Evolutionary conservation across 2,797 vertebrate genomes (phyloP).

Genomic region (Crypturellus tataupa): DNA sequence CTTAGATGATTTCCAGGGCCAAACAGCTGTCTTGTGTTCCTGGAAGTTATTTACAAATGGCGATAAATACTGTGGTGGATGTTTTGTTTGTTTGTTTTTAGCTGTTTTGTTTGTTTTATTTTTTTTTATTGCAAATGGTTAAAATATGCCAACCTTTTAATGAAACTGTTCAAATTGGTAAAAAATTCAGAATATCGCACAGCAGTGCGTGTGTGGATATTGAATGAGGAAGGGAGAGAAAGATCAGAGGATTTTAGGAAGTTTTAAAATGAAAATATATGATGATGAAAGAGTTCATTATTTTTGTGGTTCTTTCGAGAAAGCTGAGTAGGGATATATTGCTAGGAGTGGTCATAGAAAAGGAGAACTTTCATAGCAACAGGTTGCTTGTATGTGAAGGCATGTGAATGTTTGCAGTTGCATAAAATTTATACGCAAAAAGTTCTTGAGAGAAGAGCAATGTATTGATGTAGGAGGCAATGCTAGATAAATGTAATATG

Average conservation of each 20-base stretch:
- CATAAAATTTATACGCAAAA: background rate
- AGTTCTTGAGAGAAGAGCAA: background rate
- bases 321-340: background rate
- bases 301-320: constrained; percentile 2
- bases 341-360: background rate
- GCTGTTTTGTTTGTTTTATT: too few relatives aligned
- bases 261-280: background rate
- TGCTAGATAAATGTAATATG: background rate
- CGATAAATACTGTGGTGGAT: background rate
- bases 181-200: background rate
- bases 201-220: background rate
- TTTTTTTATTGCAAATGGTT: background rate
- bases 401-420: background rate
- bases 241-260: background rate
- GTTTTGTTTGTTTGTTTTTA: too few relatives aligned
- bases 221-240: constrained; percentile 19
- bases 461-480: background rate
- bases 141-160: background rate
- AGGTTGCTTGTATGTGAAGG: background rate
- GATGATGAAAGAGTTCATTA: background rate
- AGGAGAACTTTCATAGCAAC: background rate
- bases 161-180: background rate
- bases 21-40: background rate
- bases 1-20: background rate
- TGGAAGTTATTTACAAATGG: background rate